Evolutionary conservation across 2,888 invertebrate genomes (phyloP).

Genomic region (Drosophila vallismaia): DNA sequence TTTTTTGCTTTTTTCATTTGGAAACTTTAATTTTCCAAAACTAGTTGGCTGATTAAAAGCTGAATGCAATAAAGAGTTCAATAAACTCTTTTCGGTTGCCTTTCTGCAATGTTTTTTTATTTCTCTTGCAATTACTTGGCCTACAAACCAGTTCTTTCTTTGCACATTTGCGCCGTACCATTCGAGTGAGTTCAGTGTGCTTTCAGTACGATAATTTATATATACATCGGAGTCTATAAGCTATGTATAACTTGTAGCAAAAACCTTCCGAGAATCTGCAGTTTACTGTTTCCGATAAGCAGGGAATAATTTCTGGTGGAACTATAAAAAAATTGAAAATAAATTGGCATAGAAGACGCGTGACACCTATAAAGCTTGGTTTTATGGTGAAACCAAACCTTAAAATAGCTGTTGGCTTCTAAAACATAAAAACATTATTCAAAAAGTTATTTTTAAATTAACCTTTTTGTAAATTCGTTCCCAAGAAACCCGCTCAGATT

Average conservation of each 20-base stretch:
- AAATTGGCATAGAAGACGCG: background rate
- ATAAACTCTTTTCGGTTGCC: constrained; percentile 20
- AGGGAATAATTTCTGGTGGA: background rate
- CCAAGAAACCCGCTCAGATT: background rate
- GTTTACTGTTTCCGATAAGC: constrained; percentile 31
- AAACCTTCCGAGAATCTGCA: constrained; percentile 35
- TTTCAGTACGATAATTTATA: constrained; percentile 24
- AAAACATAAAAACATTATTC: too few species aligned
- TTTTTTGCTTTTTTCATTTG: constrained; percentile 1
- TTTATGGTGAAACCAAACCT: background rate
- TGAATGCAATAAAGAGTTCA: constrained; percentile 30
- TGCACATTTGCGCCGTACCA: constrained; percentile 30
- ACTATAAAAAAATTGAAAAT: background rate
- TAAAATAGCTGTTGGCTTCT: background rate
- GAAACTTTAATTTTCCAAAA: background rate
- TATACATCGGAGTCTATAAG: background rate
- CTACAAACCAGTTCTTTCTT: constrained; percentile 40
- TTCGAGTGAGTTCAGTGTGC: constrained; percentile 31
- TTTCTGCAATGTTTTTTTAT: constrained; percentile 18
- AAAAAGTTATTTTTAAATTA: background rate
- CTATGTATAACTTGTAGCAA: constrained; percentile 3
- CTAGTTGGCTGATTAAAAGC: background rate
- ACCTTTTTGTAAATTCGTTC: background rate
- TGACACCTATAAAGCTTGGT: background rate
- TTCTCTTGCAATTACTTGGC: constrained; percentile 19